phyloP scores from a whole-genome alignment of 2,797 vertebrate species.

The Sarcophilus harrisii region DNA sequence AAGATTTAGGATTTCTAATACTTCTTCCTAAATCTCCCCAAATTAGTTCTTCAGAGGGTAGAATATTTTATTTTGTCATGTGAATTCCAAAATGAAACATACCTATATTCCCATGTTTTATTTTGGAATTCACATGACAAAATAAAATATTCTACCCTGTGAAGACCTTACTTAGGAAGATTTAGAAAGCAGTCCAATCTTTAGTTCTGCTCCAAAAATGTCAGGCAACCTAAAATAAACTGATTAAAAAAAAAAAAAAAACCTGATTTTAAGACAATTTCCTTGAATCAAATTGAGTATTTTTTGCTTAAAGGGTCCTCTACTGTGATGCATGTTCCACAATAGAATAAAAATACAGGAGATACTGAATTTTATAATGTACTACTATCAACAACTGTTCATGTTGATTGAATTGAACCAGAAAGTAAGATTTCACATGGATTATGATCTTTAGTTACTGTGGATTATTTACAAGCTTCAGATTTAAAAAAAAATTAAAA shows the following conservation, averaged over 20 bases:
- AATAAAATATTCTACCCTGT: neutral
- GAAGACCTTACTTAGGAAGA: neutral
- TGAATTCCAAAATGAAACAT: constrained; percentile 28
- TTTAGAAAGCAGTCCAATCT: neutral
- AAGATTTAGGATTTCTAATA: constrained; percentile 8
- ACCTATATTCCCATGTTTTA: constrained; percentile 20
- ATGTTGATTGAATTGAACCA: neutral
- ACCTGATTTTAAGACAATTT: neutral
- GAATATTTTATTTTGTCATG: too few relatives aligned
- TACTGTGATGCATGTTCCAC: neutral
- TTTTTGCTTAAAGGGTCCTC: neutral
- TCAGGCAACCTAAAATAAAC: neutral
- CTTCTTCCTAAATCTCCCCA: neutral
- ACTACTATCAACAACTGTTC: neutral
- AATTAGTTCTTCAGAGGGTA: too few relatives aligned
- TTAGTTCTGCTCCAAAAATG: neutral
- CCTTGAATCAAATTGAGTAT: neutral
- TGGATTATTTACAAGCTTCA: neutral
- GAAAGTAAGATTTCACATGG: neutral
- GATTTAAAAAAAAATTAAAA: neutral
- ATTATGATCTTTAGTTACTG: neutral
- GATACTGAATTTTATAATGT: neutral
- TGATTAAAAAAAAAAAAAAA: neutral
- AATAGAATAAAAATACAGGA: neutral
- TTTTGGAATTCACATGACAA: neutral